phyloP scores from a whole-genome alignment of 2,113 vertebrate genomes.

The Neoarius graeffei region DNA sequence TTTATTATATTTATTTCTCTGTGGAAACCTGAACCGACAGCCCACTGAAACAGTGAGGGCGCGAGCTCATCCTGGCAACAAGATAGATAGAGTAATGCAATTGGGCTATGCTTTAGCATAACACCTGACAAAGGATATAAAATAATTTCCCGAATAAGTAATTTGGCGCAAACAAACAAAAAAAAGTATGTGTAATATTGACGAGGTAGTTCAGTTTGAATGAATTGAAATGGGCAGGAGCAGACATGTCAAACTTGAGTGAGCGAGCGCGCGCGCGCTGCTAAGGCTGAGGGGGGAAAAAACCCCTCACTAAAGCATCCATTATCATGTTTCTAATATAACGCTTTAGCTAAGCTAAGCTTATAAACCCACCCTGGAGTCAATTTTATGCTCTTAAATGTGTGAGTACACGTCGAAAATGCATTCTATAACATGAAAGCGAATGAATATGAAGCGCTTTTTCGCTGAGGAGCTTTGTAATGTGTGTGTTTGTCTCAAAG shows the following conservation, averaged over 20 bases:
- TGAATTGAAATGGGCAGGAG: neutral
- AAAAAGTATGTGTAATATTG: too few relatives aligned
- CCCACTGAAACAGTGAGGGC: too few relatives aligned
- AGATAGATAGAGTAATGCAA: neutral
- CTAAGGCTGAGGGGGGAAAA: too few relatives aligned
- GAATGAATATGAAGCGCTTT: neutral
- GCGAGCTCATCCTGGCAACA: neutral
- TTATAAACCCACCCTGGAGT: neutral
- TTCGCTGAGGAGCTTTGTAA: neutral
- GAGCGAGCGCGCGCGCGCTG: neutral
- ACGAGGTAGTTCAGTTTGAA: neutral
- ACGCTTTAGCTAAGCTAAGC: neutral
- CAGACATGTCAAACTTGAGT: conserved; percentile 10
- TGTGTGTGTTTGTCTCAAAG: neutral
- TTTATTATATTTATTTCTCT: too few relatives aligned
- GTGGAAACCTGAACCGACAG: neutral
- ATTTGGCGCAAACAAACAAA: too few relatives aligned
- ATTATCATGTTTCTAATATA: neutral
- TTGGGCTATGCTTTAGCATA: neutral
- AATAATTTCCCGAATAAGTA: too few relatives aligned
- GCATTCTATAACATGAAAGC: neutral
- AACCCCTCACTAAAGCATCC: neutral
- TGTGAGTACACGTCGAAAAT: too few relatives aligned
- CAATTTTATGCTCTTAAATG: neutral
- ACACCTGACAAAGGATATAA: too few relatives aligned